These are phyloP conservation scores for Dryas iulia DNA, from an alignment of 1,140 invertebrate genomes.

Conservation along the genomic window DNA sequence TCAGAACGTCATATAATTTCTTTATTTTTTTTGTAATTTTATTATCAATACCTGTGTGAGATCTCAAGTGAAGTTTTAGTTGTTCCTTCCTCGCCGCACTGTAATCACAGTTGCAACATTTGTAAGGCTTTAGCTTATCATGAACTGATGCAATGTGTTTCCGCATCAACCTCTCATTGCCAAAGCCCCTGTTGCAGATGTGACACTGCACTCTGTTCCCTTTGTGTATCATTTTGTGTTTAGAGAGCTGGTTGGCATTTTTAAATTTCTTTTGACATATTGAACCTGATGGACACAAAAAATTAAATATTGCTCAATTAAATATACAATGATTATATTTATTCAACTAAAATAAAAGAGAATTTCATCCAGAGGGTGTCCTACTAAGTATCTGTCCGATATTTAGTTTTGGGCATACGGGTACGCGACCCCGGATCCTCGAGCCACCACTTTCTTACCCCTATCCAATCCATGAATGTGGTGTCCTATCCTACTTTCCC, in stretches of 20 bases:
- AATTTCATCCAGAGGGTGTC: too few species aligned
- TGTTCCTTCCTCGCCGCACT: constrained; percentile 82
- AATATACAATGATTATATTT: too few species aligned
- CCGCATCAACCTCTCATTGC: constrained; percentile 81
- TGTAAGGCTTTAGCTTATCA: constrained; percentile 84
- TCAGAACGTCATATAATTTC: too few species aligned
- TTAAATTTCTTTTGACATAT: constrained; percentile 88
- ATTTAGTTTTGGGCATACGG: too few species aligned
- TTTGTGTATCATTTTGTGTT: constrained; percentile 82
- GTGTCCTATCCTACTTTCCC: too few species aligned
- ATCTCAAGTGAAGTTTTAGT: constrained; percentile 86
- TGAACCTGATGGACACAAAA: constrained; percentile 50
- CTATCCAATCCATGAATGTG: too few species aligned
- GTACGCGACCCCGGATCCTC: too few species aligned
- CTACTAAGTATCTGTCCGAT: too few species aligned
- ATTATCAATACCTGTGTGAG: constrained; percentile 83
- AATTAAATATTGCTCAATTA: too few species aligned
- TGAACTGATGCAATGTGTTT: constrained; percentile 85
- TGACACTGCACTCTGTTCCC: constrained; percentile 80
- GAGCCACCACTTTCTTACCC: too few species aligned
- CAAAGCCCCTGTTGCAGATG: constrained; percentile 83
- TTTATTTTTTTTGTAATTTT: background rate
- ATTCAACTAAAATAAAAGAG: too few species aligned
- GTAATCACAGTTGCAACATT: constrained; percentile 88
- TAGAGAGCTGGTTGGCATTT: constrained; percentile 86